Conservation (phyloP, 2,113 vertebrate genomes). For the Oncorhynchus keta region DNA sequence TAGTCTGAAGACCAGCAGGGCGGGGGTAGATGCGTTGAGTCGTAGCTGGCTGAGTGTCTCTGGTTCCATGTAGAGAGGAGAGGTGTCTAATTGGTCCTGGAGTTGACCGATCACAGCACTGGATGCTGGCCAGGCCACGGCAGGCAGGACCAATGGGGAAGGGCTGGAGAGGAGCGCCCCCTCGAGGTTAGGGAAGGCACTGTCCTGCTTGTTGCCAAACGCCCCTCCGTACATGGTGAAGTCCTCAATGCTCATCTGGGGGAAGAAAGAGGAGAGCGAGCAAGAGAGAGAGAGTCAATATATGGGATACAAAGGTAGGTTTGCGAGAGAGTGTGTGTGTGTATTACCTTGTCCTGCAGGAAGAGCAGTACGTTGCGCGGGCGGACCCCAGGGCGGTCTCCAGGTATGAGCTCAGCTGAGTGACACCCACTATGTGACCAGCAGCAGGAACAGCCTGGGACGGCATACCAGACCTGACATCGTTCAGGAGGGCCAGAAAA, state of each 20-base stretch:
- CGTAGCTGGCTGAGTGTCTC: constrained; percentile 82
- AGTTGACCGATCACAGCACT: constrained; percentile 79
- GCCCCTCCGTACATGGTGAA: constrained; percentile 88
- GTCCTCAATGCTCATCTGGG: constrained; percentile 86
- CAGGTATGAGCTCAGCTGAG: constrained; percentile 78
- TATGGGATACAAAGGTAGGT: no score
- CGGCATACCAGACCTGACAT: constrained; percentile 38
- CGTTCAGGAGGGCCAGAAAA: no score
- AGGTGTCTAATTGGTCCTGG: constrained; percentile 80
- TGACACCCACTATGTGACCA: constrained; percentile 79
- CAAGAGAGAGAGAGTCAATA: no score
- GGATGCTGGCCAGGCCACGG: constrained; percentile 82
- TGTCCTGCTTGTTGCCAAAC: constrained; percentile 89
- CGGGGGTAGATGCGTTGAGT: constrained; percentile 80
- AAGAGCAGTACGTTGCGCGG: constrained; percentile 85
- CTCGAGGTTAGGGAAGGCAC: constrained; percentile 83
- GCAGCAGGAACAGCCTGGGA: constrained; percentile 61
- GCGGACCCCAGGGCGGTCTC: constrained; percentile 69
- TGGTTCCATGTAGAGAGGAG: constrained; percentile 84
- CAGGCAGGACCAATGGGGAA: constrained; percentile 79
- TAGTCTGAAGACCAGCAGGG: constrained; percentile 82
- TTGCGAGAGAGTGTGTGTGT: not conserved
- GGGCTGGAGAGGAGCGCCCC: constrained; percentile 74
- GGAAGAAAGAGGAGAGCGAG: not conserved
- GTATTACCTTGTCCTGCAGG: constrained; percentile 83